A percentile compares a stretch with the other conserved stretches of the same genome.
These are phyloP conservation scores for Lophius americanus DNA, from an alignment of 2,797 vertebrate genomes.

Conservation along the genomic window DNA sequence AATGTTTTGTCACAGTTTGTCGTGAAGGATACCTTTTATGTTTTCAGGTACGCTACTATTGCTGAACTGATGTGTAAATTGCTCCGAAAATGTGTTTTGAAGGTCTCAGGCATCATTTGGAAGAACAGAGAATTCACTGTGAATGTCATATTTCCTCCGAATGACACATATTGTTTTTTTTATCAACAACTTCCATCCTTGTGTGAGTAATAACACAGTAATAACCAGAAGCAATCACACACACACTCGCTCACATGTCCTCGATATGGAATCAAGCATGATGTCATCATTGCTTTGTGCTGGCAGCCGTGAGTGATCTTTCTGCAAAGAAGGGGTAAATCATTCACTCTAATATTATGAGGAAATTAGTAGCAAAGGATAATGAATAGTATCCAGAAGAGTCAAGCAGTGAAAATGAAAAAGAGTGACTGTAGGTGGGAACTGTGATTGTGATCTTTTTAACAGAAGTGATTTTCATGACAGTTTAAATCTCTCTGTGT, in stretches of 20 bases:
- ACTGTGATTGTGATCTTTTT: constrained; percentile 6
- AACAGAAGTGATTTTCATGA: constrained; percentile 23
- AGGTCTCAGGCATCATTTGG: constrained; percentile 42
- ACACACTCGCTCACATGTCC: constrained; percentile 31
- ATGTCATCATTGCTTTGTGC: constrained; percentile 64
- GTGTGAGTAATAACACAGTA: constrained; percentile 53
- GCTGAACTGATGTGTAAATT: constrained; percentile 45
- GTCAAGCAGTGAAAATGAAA: constrained; percentile 3
- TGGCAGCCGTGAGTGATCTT: constrained; percentile 57
- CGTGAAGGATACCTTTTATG: constrained; percentile 21
- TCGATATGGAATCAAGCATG: constrained; percentile 68
- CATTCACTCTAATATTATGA: constrained; percentile 45
- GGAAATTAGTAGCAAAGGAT: constrained; percentile 34
- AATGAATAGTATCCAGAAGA: constrained; percentile 11
- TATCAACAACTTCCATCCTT: constrained; percentile 57
- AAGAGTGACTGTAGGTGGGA: not conserved
- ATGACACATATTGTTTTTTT: constrained; percentile 59
- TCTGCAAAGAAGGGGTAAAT: constrained; percentile 56
- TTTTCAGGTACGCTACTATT: constrained; percentile 41
- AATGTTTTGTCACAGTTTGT: constrained; percentile 39
- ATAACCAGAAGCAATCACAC: constrained; percentile 41
- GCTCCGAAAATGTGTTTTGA: constrained; percentile 41
- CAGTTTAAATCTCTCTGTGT: constrained; percentile 31
- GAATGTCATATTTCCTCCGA: constrained; percentile 54
- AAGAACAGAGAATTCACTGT: constrained; percentile 54